Evolutionary conservation across 2,888 invertebrate genomes (phyloP).

Genomic region (Omphaloscelis lunosa): DNA sequence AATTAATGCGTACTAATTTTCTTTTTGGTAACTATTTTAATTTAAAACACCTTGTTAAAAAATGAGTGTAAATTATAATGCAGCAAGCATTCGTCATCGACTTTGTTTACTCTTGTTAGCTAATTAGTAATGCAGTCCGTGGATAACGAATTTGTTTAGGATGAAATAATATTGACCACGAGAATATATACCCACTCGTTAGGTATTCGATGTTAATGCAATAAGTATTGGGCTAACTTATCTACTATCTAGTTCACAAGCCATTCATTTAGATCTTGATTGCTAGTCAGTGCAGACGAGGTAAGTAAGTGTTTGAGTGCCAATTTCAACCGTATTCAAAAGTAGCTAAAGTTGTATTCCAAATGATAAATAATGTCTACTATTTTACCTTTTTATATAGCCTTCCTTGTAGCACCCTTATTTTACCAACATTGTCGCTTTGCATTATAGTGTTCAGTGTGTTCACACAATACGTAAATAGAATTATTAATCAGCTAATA

Average conservation of each 20-base stretch:
- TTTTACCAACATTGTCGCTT: neutral
- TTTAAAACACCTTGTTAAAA: constrained; percentile 30
- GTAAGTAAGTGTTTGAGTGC: neutral
- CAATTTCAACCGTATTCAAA: constrained; percentile 1
- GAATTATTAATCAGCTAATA: constrained; percentile 42
- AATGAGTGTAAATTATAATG: constrained; percentile 17
- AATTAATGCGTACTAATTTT: constrained; percentile 51
- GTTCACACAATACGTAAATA: constrained; percentile 23
- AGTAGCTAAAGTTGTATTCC: neutral
- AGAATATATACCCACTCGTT: constrained; percentile 16
- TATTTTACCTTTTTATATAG: no score
- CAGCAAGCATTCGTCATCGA: constrained; percentile 26
- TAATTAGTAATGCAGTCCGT: constrained; percentile 24
- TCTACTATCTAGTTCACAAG: neutral
- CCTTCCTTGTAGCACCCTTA: no score
- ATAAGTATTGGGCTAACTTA: neutral
- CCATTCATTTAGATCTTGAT: neutral
- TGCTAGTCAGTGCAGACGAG: neutral
- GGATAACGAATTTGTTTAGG: constrained; percentile 36
- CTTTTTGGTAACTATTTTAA: constrained; percentile 43
- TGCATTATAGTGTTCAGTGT: neutral
- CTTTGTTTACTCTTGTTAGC: constrained; percentile 22
- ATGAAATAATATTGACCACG: constrained; percentile 12
- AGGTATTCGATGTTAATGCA: neutral
- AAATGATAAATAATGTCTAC: no score